These are phyloP conservation scores for Laticauda laticaudata DNA, from an alignment of 2,113 vertebrate species.

Conservation along the genomic window DNA sequence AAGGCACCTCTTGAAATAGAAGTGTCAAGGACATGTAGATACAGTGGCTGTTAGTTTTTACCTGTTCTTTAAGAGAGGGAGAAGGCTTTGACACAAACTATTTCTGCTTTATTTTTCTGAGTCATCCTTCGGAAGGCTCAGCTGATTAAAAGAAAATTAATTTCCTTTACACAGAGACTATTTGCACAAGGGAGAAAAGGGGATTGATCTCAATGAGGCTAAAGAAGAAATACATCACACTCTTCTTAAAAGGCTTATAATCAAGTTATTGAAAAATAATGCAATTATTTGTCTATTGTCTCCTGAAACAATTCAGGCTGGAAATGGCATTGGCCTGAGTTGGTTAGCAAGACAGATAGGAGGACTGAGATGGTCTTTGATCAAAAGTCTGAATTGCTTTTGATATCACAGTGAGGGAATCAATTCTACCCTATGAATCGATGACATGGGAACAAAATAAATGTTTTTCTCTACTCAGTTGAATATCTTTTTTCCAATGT, in stretches of 20 bases:
- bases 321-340: background rate
- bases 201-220: constrained; percentile 6
- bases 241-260: constrained; percentile 20
- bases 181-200: background rate
- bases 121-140: background rate
- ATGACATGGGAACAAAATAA: constrained; percentile 45
- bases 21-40: background rate
- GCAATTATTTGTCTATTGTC: background rate
- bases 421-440: background rate
- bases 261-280: background rate
- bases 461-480: constrained; percentile 37
- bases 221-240: constrained; percentile 8
- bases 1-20: background rate
- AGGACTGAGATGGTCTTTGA: background rate
- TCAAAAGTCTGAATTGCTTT: constrained; percentile 31
- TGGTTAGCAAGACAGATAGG: background rate
- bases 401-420: constrained; percentile 29
- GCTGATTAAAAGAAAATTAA: background rate
- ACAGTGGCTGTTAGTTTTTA: background rate
- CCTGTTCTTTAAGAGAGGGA: too few relatives aligned
- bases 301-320: constrained; percentile 1
- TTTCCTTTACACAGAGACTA: background rate
- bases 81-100: background rate
- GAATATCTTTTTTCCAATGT: constrained; percentile 13
- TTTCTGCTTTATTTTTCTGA: background rate